Conservation (phyloP, 2,113 vertebrate genomes). For the Ondatra zibethicus region DNA sequence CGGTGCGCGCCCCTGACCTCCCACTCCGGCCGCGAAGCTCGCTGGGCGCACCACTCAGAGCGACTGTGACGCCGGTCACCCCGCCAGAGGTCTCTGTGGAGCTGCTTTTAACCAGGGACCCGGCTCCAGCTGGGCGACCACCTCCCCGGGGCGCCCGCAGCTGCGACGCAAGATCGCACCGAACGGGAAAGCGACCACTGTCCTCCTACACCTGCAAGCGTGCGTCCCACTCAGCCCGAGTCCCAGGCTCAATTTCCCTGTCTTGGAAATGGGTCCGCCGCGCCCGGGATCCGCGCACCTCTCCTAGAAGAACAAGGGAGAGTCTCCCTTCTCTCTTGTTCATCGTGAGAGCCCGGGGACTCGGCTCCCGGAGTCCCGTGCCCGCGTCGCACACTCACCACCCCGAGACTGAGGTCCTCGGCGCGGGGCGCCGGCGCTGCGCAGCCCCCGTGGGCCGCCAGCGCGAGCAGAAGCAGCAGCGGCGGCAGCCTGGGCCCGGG, state of each 20-base stretch:
- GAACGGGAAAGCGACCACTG: background rate
- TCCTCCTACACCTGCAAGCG: background rate
- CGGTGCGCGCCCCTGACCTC: background rate
- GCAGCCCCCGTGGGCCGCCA: conserved; percentile 79
- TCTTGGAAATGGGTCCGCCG: background rate
- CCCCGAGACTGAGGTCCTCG: conserved; percentile 92
- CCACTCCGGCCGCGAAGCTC: background rate
- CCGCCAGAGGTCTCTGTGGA: background rate
- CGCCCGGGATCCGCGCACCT: background rate
- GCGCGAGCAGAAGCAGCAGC: conserved; percentile 76
- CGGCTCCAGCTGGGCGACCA: background rate
- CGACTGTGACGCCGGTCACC: background rate
- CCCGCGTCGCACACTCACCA: conserved; percentile 89
- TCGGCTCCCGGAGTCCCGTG: background rate
- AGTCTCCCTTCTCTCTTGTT: background rate
- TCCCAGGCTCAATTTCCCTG: background rate
- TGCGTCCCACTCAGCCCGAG: background rate
- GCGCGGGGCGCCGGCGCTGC: conserved; percentile 85
- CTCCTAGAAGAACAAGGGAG: background rate
- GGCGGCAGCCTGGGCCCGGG: conserved; percentile 54
- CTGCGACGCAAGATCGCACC: background rate
- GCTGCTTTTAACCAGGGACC: background rate
- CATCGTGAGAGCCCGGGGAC: background rate
- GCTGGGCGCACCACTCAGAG: background rate
- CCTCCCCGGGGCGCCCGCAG: background rate